These are phyloP conservation scores for Antrozous pallidus DNA, from an alignment of 2,797 vertebrate species.

Conservation along the genomic window DNA sequence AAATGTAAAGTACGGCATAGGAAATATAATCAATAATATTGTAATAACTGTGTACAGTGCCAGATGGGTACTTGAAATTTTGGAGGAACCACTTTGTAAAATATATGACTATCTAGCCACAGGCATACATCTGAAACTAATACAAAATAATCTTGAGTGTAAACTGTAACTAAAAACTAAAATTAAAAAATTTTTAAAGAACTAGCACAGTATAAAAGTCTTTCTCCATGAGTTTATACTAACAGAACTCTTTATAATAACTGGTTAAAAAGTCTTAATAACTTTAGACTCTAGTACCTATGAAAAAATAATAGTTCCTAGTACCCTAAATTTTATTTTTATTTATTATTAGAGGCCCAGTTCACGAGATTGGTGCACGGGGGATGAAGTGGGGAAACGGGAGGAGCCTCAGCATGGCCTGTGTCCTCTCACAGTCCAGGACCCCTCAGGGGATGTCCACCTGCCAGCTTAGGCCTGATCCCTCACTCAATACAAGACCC, in stretches of 20 bases:
- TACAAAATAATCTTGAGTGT: background rate
- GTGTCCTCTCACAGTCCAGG: too few species aligned
- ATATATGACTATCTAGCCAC: background rate
- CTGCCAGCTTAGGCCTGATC: too few species aligned
- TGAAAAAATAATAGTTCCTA: constrained; percentile 3
- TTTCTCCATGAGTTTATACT: background rate
- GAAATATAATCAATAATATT: background rate
- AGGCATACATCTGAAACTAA: background rate
- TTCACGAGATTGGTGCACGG: too few species aligned
- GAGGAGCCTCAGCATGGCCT: too few species aligned
- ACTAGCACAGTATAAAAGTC: background rate
- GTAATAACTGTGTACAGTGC: background rate
- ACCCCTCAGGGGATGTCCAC: too few species aligned
- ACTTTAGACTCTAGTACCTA: constrained; percentile 1
- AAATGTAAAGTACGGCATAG: background rate
- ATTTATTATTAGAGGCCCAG: background rate
- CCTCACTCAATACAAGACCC: too few species aligned
- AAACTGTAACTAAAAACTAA: background rate
- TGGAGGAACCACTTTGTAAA: background rate
- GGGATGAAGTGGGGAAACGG: too few species aligned
- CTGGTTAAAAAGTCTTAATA: constrained; percentile 16
- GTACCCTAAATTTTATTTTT: background rate
- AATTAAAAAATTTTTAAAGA: background rate
- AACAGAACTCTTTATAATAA: background rate
- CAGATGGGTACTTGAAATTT: background rate